phyloP scores from a whole-genome alignment of 2,797 vertebrate species.

The Betta splendens region DNA sequence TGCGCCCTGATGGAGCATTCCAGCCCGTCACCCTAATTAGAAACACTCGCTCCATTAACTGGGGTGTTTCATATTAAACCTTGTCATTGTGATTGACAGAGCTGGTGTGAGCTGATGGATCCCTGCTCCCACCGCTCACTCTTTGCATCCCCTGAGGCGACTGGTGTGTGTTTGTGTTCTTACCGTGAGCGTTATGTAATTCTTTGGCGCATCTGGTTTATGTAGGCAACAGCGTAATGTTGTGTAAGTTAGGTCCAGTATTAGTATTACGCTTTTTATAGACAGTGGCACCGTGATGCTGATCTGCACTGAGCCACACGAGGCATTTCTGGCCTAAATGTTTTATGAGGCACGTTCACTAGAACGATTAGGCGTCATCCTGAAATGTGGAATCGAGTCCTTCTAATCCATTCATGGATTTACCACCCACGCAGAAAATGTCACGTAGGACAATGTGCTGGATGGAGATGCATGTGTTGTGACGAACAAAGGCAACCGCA shows the following conservation, averaged over 20 bases:
- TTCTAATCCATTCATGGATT: not conserved
- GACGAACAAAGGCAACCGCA: conserved; percentile 9
- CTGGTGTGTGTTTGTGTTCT: conserved; percentile 19
- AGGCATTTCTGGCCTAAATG: not conserved
- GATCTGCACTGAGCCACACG: not conserved
- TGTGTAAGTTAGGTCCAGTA: too few species aligned
- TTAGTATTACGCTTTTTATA: too few species aligned
- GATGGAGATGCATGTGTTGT: conserved; percentile 4
- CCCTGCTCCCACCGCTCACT: conserved; percentile 31
- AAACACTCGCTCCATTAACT: conserved; percentile 59
- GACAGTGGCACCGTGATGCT: not conserved
- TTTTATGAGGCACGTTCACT: not conserved
- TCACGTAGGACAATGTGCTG: conserved; percentile 8
- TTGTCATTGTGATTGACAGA: conserved; percentile 21
- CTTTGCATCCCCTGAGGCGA: conserved; percentile 12
- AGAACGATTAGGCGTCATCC: not conserved
- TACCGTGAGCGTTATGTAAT: conserved; percentile 19
- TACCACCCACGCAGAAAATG: conserved; percentile 11
- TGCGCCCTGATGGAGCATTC: conserved; percentile 31
- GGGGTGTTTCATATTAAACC: conserved; percentile 70
- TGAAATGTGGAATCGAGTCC: not conserved
- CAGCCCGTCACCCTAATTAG: conserved; percentile 50
- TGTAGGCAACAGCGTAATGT: conserved; percentile 31
- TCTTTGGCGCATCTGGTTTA: conserved; percentile 26
- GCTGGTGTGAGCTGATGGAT: conserved; percentile 49